phyloP scores from a whole-genome alignment of 1,140 invertebrate species.

The Lutraria rhynchaena region DNA sequence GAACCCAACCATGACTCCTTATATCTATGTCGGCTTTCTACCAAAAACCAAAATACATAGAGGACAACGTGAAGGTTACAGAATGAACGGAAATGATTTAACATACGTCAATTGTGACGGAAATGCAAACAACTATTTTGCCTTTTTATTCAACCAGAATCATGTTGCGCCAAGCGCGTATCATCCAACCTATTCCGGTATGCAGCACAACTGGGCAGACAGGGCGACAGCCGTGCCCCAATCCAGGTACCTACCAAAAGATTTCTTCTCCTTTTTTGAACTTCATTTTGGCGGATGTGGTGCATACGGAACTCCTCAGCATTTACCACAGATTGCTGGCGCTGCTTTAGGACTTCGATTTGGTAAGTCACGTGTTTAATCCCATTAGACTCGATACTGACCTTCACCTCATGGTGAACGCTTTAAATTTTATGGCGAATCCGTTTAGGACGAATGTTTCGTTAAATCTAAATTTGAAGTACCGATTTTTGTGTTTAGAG shows the following conservation, averaged over 20 bases:
- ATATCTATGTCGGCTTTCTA: constrained; percentile 43
- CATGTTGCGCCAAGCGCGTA: constrained; percentile 3
- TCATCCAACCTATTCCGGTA: constrained; percentile 11
- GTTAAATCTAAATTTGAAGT: no score
- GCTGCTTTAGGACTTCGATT: constrained; percentile 43
- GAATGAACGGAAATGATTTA: constrained; percentile 26
- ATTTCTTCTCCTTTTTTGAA: constrained; percentile 41
- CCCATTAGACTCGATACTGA: no score
- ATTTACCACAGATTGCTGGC: constrained; percentile 30
- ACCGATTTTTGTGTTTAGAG: no score
- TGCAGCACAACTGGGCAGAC: constrained; percentile 44
- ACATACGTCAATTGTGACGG: constrained; percentile 50
- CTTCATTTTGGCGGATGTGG: constrained; percentile 54
- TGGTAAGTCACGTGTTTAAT: no score
- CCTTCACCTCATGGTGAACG: no score
- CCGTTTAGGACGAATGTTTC: no score
- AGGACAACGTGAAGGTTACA: constrained; percentile 37
- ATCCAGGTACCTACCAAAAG: constrained; percentile 14
- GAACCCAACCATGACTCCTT: constrained; percentile 34
- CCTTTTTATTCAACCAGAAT: constrained; percentile 34
- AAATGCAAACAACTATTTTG: constrained; percentile 52
- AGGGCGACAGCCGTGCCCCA: constrained; percentile 1
- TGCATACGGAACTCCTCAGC: constrained; percentile 35
- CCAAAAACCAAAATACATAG: background rate
- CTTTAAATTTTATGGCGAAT: no score